These are phyloP conservation scores for Halisarca cf. caerulea DNA, from an alignment of 37 sponge, comb jelly and placozoan genomes.

Conservation along the genomic window DNA sequence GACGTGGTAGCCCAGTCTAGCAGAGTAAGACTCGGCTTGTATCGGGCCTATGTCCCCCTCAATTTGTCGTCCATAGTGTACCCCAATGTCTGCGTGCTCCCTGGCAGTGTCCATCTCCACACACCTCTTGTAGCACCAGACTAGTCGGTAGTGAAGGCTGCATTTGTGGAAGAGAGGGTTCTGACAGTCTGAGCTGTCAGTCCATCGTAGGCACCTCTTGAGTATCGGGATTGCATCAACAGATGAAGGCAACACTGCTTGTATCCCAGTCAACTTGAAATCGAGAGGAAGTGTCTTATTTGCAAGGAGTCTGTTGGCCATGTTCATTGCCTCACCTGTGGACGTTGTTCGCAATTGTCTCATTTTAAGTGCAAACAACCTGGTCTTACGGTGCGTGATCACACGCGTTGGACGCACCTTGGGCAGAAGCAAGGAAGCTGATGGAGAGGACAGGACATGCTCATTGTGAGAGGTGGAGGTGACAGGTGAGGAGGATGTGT, in stretches of 20 bases:
- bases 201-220: neutral
- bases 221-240: neutral
- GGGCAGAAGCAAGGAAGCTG: too few species aligned
- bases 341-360: neutral
- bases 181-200: neutral
- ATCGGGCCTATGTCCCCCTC: neutral
- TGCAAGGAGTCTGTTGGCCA: neutral
- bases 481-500: too few species aligned
- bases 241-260: constrained; percentile 5
- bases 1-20: neutral
- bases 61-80: neutral
- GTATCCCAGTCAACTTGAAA: neutral
- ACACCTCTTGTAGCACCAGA: neutral
- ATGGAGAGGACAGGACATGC: too few species aligned
- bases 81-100: neutral
- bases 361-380: neutral
- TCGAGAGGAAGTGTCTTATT: neutral
- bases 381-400: too few species aligned
- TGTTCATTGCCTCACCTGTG: neutral
- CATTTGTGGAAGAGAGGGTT: neutral
- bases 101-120: neutral
- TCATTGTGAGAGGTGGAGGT: too few species aligned
- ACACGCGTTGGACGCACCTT: too few species aligned
- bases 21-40: constrained; percentile 9
- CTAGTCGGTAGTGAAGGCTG: constrained; percentile 8